Conservation (phyloP, 2,797 vertebrate genomes). For the Pogonophryne albipinna region DNA sequence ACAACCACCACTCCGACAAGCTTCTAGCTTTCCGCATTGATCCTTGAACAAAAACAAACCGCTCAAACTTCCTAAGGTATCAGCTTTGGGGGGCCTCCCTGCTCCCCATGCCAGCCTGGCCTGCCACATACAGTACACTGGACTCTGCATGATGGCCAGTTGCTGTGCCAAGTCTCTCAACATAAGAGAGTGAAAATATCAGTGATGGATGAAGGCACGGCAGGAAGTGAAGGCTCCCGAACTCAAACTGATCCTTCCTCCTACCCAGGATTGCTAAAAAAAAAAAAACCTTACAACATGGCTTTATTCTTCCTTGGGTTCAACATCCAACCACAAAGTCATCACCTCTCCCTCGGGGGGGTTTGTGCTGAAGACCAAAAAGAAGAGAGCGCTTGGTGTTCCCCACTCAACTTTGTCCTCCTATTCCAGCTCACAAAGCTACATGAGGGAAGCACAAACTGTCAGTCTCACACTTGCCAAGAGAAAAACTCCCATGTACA, state of each 20-base stretch:
- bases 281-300: neutral
- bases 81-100: constrained; percentile 43
- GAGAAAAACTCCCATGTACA: no score
- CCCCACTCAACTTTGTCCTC: constrained; percentile 48
- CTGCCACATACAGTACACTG: constrained; percentile 43
- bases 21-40: constrained; percentile 87
- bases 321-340: constrained; percentile 46
- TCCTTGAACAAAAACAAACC: constrained; percentile 66
- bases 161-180: constrained; percentile 46
- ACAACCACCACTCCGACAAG: constrained; percentile 88
- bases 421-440: constrained; percentile 39
- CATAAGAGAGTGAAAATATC: constrained; percentile 37
- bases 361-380: constrained; percentile 74
- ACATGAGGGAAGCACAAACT: constrained; percentile 52
- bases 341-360: constrained; percentile 38
- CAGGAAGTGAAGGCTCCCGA: constrained; percentile 49
- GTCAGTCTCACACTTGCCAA: no score
- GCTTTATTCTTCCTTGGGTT: constrained; percentile 62
- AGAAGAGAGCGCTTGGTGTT: constrained; percentile 43
- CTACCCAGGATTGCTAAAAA: constrained; percentile 61
- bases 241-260: constrained; percentile 49
- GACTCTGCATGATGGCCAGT: constrained; percentile 63
- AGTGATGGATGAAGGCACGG: constrained; percentile 41
- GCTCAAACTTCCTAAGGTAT: constrained; percentile 27
- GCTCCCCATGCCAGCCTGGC: constrained; percentile 46